A percentile compares a stretch with the other conserved stretches of the same genome.
Conservation (phyloP, 2,797 vertebrate genomes). For the Naso thynnoides region DNA sequence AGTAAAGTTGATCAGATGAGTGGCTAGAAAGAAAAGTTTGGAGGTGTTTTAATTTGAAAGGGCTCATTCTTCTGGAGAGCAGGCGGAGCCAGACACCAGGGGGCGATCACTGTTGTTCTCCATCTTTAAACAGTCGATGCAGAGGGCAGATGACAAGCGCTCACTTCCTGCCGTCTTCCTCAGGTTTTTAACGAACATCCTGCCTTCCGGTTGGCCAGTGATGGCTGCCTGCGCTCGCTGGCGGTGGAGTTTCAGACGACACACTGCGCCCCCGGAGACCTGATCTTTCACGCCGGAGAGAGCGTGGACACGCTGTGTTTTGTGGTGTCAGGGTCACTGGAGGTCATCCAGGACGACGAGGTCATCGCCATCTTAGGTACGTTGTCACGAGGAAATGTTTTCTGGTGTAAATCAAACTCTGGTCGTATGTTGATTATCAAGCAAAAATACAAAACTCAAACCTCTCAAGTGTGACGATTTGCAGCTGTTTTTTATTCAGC, state of each 20-base stretch:
- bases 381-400: not conserved
- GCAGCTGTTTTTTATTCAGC: not conserved
- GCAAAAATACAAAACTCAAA: not conserved
- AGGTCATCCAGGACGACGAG: slow-evolving; percentile 98
- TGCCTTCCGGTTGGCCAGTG: slow-evolving; percentile 95
- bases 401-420: not conserved
- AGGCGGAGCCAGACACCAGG: too few species aligned
- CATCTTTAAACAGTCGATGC: not conserved
- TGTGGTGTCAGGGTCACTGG: slow-evolving; percentile 95
- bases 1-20: too few species aligned
- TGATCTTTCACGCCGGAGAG: slow-evolving; percentile 96
- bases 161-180: fast-evolving
- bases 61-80: too few species aligned
- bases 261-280: slow-evolving; percentile 95
- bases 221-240: slow-evolving; percentile 94
- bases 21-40: too few species aligned
- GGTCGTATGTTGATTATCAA: not conserved
- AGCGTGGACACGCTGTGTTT: slow-evolving; percentile 97
- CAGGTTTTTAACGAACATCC: slow-evolving; percentile 96
- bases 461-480: not conserved
- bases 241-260: slow-evolving; percentile 96
- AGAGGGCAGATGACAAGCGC: not conserved
- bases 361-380: slow-evolving; percentile 95
- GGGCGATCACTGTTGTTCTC: too few species aligned
- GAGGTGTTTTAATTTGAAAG: too few species aligned